Conservation (phyloP, 2,797 vertebrate genomes). For the Okamejei kenojei region DNA sequence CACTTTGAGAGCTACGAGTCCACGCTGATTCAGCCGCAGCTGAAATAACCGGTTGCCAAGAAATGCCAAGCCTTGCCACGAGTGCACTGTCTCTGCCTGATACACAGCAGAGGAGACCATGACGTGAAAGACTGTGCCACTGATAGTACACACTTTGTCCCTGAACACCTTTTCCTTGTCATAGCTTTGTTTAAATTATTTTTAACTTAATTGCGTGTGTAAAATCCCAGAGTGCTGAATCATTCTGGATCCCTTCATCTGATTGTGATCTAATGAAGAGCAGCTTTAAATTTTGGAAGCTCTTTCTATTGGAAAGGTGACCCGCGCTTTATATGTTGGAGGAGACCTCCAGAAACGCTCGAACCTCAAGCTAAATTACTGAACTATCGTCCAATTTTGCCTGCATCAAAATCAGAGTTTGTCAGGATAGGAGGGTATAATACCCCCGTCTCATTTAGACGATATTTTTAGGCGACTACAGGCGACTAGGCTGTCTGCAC, state of each 20-base stretch:
- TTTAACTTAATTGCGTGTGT: background rate
- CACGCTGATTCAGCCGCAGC: background rate
- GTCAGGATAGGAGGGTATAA: no score
- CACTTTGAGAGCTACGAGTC: constrained; percentile 21
- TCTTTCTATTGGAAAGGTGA: background rate
- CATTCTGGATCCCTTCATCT: background rate
- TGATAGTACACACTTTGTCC: background rate
- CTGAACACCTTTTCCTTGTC: background rate
- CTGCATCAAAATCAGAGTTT: no score
- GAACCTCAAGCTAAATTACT: no score
- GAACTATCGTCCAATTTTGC: no score
- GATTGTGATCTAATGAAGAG: background rate
- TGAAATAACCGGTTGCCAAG: background rate
- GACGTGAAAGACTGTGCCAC: background rate
- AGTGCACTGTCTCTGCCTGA: background rate
- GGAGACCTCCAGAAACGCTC: background rate
- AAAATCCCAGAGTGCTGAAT: background rate
- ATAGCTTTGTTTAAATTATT: background rate
- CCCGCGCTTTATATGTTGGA: no score
- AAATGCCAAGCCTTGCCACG: background rate
- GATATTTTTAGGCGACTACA: no score
- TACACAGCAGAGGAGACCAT: no score
- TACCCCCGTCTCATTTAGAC: no score
- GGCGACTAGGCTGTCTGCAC: no score
- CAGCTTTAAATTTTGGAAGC: background rate